phyloP scores from a whole-genome alignment of 2,888 invertebrate genomes.

The Drosophila longiperda region DNA sequence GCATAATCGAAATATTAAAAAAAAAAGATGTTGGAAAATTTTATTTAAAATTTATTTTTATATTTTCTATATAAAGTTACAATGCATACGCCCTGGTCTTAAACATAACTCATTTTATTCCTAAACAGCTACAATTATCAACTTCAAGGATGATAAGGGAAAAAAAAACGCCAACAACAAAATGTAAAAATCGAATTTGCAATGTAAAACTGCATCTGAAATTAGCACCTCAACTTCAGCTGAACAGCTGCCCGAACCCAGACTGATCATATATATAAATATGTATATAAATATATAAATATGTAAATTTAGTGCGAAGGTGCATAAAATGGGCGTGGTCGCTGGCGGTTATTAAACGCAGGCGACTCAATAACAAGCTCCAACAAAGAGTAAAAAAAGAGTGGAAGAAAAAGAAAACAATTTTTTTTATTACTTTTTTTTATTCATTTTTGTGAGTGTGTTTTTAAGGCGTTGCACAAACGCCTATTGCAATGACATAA shows the following conservation, averaged over 20 bases:
- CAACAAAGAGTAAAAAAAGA: conserved; percentile 14
- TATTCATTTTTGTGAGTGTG: neutral
- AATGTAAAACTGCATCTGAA: conserved; percentile 3
- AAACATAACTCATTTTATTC: neutral
- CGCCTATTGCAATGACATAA: conserved; percentile 70
- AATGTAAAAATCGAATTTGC: neutral
- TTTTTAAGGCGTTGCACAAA: conserved; percentile 58
- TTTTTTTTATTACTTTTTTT: conserved; percentile 1
- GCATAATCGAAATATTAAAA: too few species aligned
- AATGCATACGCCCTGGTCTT: too few species aligned
- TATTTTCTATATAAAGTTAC: neutral
- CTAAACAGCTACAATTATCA: neutral
- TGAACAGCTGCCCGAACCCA: conserved; percentile 24
- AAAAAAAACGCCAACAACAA: neutral
- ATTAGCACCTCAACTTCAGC: neutral
- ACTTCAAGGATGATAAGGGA: neutral
- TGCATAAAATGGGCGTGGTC: conserved; percentile 71
- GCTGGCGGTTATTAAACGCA: conserved; percentile 12
- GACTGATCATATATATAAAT: neutral
- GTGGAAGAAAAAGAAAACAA: conserved; percentile 1
- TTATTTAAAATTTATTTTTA: too few species aligned
- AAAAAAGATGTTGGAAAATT: too few species aligned
- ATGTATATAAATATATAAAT: neutral
- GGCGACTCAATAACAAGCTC: conserved; percentile 13
- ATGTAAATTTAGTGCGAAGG: conserved; percentile 67